phyloP scores from a whole-genome alignment of 2,113 vertebrate genomes.

The Prinia subflava region DNA sequence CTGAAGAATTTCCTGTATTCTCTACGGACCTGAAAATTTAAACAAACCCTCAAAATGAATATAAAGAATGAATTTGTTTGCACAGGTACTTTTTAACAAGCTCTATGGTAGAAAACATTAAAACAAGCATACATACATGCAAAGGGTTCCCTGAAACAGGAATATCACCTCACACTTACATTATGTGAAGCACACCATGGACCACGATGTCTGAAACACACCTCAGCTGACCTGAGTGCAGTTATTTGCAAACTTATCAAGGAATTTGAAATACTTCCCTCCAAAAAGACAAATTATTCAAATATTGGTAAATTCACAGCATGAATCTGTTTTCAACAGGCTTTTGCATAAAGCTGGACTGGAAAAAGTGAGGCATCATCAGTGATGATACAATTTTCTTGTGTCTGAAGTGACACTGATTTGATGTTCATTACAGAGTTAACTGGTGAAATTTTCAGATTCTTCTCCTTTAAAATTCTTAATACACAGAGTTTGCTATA shows the following conservation, averaged over 20 bases:
- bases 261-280: not conserved
- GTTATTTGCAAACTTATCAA: not conserved
- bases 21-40: slow-evolving; percentile 86
- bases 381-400: not conserved
- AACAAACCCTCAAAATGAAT: slow-evolving; percentile 35
- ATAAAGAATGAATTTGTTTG: not conserved
- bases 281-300: not conserved
- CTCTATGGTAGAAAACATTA: not conserved
- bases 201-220: not conserved
- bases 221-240: not conserved
- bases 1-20: slow-evolving; percentile 98
- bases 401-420: not conserved
- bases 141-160: not conserved
- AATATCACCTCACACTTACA: not conserved
- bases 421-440: not conserved
- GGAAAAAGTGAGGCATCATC: not conserved
- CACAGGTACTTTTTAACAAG: not conserved
- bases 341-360: not conserved
- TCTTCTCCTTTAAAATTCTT: not conserved
- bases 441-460: not conserved
- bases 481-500: not conserved
- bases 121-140: not conserved
- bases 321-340: not conserved
- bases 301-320: not conserved
- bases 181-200: not conserved